Evolutionary conservation across 2,888 invertebrate genomes (phyloP), one percentile per base, ranked within the genome.

Genomic region (Mesorhabditis spiculigera): DNA sequence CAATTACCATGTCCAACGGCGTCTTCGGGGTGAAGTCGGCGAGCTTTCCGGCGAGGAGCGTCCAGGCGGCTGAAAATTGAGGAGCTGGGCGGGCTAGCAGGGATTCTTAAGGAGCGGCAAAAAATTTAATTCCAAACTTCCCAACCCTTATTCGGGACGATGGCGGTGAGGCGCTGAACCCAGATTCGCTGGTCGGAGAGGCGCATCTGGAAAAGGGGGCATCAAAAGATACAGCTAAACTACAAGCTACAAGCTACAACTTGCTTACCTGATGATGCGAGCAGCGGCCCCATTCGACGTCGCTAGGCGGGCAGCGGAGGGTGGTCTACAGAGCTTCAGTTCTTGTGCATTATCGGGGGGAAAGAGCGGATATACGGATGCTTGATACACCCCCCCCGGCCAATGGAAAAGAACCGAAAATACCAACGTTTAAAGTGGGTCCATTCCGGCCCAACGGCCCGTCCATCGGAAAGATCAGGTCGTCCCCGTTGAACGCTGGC

Each of bases 381-480:
- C n/a, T n/a, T n/a, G n/a, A n/a, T n/a, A n/a, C n/a, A n/a, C n/a
- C 28, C 28, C 28, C 28, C 28, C 28, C 28, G n/a, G n/a, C n/a
- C n/a, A 28, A 28, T 3, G 43, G 66, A 6, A 13, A 65, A 8
- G 66, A 6, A 43, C 13, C 8, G 43, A 43, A 67, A 45, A 45
- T 66, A 28, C 66, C 28, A 4, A 71, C 71, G 42, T 65, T 70
- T 5, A 79, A 73, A 6, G 73, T 71, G 28, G 77, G 75, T 13
- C 80, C 80, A 63, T 73, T 76, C 50, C 81, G 62, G 3, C 81
- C 81, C 43, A 79, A 69, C 6, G 81, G 81, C 8, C 81, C 81
- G 65, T 81, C 81, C 61, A 79, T 76, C n/a, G 81, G 81, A 64
- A 81, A 81, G 71, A 81, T 78, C 41, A 81, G 73, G 69, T 81